A percentile compares a stretch with the other conserved stretches of the same genome.
Evolutionary conservation across 2,797 vertebrate species (phyloP).

Genomic region (Pogonophryne albipinna): DNA sequence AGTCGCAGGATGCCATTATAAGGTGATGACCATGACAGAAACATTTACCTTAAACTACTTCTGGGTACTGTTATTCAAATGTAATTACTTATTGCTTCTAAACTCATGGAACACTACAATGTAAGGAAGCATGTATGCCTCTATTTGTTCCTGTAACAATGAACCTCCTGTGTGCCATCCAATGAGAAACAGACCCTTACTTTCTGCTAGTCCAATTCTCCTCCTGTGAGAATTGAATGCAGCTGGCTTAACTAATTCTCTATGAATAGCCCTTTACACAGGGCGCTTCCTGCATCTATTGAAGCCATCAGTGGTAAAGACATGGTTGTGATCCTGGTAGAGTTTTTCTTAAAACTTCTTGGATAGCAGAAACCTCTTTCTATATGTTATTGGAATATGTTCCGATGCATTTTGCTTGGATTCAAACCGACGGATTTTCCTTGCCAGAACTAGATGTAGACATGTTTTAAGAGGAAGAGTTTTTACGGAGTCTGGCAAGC

Average conservation of each 20-base stretch:
- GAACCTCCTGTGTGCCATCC: slow-evolving; percentile 8
- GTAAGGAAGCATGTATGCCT: not conserved
- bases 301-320: slow-evolving; percentile 16
- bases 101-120: not conserved
- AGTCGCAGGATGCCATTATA: not conserved
- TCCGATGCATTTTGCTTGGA: not conserved
- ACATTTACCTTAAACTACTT: not conserved
- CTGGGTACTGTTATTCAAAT: not conserved
- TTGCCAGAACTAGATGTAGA: slow-evolving; percentile 8
- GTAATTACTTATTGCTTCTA: not conserved
- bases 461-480: not conserved
- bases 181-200: slow-evolving; percentile 11
- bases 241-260: slow-evolving; percentile 36
- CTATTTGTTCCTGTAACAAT: slow-evolving; percentile 1
- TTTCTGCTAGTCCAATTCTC: slow-evolving; percentile 13
- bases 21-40: not conserved
- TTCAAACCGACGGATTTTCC: not conserved
- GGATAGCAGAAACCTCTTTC: not conserved
- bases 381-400: not conserved
- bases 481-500: slow-evolving; percentile 15
- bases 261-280: slow-evolving; percentile 40
- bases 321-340: slow-evolving; percentile 8
- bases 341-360: not conserved
- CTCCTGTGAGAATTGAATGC: slow-evolving; percentile 36
- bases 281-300: slow-evolving; percentile 2